Conservation (phyloP, 2,797 vertebrate species). For the Acipenser oxyrinchus region DNA sequence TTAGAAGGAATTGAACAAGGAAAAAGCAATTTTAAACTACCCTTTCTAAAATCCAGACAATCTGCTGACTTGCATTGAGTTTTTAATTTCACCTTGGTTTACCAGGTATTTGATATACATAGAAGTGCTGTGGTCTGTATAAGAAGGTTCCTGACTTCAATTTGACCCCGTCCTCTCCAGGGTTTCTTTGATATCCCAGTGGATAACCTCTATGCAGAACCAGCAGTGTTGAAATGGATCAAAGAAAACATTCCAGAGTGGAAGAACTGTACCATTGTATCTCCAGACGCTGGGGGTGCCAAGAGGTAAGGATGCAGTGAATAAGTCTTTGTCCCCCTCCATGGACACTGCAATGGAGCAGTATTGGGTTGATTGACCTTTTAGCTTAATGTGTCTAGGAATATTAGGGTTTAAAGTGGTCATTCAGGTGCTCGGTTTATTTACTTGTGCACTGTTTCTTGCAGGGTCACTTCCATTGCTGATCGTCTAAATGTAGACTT, state of each 20-base stretch:
- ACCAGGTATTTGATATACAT: neutral
- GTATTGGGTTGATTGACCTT: neutral
- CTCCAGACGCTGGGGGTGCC: conserved; percentile 93
- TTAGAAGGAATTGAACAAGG: neutral
- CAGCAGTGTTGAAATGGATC: conserved; percentile 96
- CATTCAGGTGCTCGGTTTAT: neutral
- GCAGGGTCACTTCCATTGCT: conserved; percentile 94
- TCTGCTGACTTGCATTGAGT: neutral
- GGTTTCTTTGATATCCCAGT: conserved; percentile 98
- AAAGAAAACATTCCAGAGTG: conserved; percentile 92
- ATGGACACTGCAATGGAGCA: neutral
- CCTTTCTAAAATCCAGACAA: neutral
- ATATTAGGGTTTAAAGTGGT: too few relatives aligned
- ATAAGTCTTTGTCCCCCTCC: too few relatives aligned
- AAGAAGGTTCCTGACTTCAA: neutral
- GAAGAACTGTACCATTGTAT: conserved; percentile 94
- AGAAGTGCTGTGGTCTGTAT: neutral
- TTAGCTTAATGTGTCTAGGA: neutral
- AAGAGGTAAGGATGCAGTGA: conserved; percentile 69
- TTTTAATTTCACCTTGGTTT: neutral
- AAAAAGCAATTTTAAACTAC: neutral
- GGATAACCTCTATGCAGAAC: conserved; percentile 94
- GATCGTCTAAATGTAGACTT: conserved; percentile 97
- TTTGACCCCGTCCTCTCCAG: conserved; percentile 40
- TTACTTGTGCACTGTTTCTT: conserved; percentile 12